phyloP scores from a whole-genome alignment of 2,888 invertebrate species.

The Anaspis maculata region DNA sequence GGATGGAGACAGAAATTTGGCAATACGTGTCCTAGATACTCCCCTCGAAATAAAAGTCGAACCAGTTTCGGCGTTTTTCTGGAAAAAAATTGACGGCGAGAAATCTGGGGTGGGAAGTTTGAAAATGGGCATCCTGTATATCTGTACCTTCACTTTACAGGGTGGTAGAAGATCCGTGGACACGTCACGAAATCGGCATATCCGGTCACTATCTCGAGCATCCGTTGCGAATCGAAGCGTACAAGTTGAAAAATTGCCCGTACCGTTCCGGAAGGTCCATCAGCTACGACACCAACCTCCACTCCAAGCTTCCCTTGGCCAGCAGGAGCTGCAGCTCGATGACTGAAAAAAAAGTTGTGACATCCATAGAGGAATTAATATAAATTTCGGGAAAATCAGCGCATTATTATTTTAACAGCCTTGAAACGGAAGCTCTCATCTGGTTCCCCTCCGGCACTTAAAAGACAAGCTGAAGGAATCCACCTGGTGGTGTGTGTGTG shows the following conservation, averaged over 20 bases:
- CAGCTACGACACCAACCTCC: slow-evolving; percentile 29
- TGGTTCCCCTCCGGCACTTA: slow-evolving; percentile 2
- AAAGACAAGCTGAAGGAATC: slow-evolving; percentile 2
- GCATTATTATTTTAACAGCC: background rate
- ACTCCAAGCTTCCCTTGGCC: slow-evolving; percentile 6
- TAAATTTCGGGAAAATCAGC: too few species aligned
- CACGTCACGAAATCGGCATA: slow-evolving; percentile 52
- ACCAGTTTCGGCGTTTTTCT: too few species aligned
- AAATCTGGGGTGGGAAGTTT: too few species aligned
- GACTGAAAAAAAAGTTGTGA: slow-evolving; percentile 17
- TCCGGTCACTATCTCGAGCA: slow-evolving; percentile 52
- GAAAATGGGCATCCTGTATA: too few species aligned
- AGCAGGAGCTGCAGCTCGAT: slow-evolving; percentile 24
- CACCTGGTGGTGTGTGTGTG: too few species aligned
- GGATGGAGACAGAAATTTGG: too few species aligned
- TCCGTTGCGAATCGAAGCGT: slow-evolving; percentile 33
- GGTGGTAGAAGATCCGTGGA: slow-evolving; percentile 52
- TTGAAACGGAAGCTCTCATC: slow-evolving; percentile 12
- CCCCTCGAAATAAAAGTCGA: too few species aligned
- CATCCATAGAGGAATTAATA: slow-evolving; percentile 13
- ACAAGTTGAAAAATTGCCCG: slow-evolving; percentile 22
- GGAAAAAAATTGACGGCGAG: too few species aligned
- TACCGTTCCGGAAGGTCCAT: slow-evolving; percentile 33
- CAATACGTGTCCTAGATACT: too few species aligned
- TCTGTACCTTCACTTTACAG: too few species aligned